Conservation (phyloP, 2,797 vertebrate species). For the Muraenolepis orangiensis region DNA sequence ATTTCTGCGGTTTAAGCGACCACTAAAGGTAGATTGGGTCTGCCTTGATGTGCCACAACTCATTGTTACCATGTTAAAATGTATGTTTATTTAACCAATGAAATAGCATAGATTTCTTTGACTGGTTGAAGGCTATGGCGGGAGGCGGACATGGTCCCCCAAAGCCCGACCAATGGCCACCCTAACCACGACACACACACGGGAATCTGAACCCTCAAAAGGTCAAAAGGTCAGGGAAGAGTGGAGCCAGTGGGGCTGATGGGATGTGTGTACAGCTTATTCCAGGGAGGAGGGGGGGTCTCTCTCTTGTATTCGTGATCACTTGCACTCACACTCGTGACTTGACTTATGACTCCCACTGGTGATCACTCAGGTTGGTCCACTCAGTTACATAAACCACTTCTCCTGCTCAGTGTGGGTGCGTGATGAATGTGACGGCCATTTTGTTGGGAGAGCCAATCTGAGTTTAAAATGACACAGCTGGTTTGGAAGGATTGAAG, state of each 20-base stretch:
- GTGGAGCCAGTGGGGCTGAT: background rate
- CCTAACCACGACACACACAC: background rate
- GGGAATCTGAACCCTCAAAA: background rate
- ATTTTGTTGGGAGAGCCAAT: background rate
- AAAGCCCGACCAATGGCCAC: too few species aligned
- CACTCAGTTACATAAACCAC: background rate
- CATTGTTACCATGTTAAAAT: too few species aligned
- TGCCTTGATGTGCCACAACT: too few species aligned
- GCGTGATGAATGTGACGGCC: background rate
- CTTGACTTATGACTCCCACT: background rate
- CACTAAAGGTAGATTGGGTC: too few species aligned
- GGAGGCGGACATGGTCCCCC: too few species aligned
- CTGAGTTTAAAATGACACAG: background rate
- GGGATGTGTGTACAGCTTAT: background rate
- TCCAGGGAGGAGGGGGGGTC: too few species aligned
- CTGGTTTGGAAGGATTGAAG: background rate
- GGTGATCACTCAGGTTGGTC: background rate
- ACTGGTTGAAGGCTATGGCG: too few species aligned
- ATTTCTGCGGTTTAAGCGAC: too few species aligned
- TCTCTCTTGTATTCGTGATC: background rate
- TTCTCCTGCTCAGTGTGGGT: background rate
- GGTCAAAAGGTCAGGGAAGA: background rate
- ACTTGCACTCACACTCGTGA: background rate
- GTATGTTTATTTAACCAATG: too few species aligned
- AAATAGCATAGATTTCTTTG: too few species aligned